phyloP scores from a whole-genome alignment of 2,888 invertebrate species.

The Empis stercorea region DNA sequence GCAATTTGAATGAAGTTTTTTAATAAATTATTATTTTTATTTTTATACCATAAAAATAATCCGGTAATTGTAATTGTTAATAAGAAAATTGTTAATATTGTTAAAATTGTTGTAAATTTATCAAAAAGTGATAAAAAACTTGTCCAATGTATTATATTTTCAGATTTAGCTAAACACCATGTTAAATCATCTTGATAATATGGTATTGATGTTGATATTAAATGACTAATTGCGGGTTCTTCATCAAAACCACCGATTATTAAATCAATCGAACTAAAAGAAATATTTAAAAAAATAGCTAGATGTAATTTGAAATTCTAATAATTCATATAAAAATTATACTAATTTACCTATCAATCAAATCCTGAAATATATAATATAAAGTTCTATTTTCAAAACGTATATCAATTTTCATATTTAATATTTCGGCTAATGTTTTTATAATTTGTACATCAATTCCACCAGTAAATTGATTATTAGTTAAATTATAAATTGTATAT shows the following conservation, averaged over 20 bases:
- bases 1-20: constrained; percentile 4
- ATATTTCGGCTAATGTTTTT: constrained; percentile 25
- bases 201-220: constrained; percentile 26
- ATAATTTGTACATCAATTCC: constrained; percentile 31
- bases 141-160: constrained; percentile 7
- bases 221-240: constrained; percentile 28
- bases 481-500: background rate
- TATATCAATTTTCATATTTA: constrained; percentile 26
- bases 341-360: constrained; percentile 26
- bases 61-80: background rate
- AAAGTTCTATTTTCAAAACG: constrained; percentile 24
- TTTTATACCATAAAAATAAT: background rate
- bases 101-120: background rate
- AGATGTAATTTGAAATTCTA: no score
- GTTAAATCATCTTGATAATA: constrained; percentile 35
- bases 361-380: constrained; percentile 25
- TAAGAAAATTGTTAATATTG: background rate
- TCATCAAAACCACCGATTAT: constrained; percentile 33
- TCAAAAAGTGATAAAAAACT: constrained; percentile 3
- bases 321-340: no score
- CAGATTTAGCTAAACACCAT: constrained; percentile 32
- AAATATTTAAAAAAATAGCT: no score
- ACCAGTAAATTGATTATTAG: constrained; percentile 15
- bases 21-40: background rate
- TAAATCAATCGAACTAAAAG: constrained; percentile 26